A percentile compares a stretch with the other conserved stretches of the same genome.
Evolutionary conservation across 1,140 invertebrate species (phyloP).

Genomic region (Carcinoscorpius rotundicauda): DNA sequence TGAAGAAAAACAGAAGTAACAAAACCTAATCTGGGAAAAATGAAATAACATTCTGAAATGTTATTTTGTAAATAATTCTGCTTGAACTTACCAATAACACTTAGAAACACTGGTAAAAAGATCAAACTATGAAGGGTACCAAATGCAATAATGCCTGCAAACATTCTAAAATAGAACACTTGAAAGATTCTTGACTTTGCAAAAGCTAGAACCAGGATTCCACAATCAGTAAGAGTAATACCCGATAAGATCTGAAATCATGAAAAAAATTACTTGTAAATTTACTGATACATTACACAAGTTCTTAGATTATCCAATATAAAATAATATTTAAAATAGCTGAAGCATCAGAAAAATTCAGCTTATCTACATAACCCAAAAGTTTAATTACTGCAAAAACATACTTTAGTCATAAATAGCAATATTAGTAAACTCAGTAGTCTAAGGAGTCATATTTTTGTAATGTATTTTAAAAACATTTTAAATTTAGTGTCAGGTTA

Average conservation of each 20-base stretch:
- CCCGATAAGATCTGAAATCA: conserved; percentile 40
- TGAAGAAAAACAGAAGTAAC: too few relatives aligned
- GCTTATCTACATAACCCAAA: not conserved
- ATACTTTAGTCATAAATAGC: too few relatives aligned
- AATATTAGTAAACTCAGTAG: too few relatives aligned
- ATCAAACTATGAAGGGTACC: conserved; percentile 45
- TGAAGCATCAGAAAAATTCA: not conserved
- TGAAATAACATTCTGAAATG: too few relatives aligned
- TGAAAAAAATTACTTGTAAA: not conserved
- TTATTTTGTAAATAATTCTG: too few relatives aligned
- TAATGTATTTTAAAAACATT: too few relatives aligned
- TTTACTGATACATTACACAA: not conserved
- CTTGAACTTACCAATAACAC: conserved; percentile 35
- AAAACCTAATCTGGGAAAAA: too few relatives aligned
- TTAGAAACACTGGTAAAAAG: conserved; percentile 44
- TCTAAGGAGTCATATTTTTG: too few relatives aligned
- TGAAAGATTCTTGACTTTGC: conserved; percentile 46
- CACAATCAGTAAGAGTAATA: conserved; percentile 45
- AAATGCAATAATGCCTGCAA: conserved; percentile 43
- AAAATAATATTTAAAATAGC: conserved; percentile 4
- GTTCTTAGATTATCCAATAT: not conserved
- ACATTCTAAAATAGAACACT: conserved; percentile 48
- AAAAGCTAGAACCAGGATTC: conserved; percentile 43
- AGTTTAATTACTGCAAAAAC: not conserved
- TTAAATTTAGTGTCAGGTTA: too few relatives aligned